Conservation (phyloP, 2,113 vertebrate genomes). For the Apaloderma vittatum region DNA sequence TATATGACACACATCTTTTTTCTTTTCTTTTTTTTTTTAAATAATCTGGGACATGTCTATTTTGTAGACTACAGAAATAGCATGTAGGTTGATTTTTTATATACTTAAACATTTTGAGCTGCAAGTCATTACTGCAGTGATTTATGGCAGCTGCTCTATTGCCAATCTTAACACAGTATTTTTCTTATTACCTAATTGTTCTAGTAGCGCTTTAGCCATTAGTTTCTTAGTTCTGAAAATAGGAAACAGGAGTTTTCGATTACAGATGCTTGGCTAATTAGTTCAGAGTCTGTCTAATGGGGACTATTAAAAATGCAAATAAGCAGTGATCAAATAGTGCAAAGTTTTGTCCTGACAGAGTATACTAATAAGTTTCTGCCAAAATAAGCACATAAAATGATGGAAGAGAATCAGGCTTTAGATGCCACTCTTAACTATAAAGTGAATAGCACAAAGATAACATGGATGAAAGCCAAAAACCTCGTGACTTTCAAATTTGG, state of each 20-base stretch:
- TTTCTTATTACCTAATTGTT: constrained; percentile 86
- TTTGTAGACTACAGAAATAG: constrained; percentile 36
- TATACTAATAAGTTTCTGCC: constrained; percentile 68
- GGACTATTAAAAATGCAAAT: constrained; percentile 85
- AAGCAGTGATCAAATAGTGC: constrained; percentile 80
- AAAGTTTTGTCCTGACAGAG: constrained; percentile 81
- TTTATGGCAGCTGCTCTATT: constrained; percentile 76
- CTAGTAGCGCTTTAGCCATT: constrained; percentile 78
- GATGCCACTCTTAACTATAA: constrained; percentile 22
- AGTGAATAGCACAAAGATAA: neutral
- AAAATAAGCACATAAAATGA: constrained; percentile 11
- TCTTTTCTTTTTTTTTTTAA: neutral
- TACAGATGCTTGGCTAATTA: constrained; percentile 84
- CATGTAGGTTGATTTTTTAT: constrained; percentile 60
- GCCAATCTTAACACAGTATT: constrained; percentile 77
- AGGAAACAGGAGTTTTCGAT: constrained; percentile 80
- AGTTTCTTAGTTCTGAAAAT: constrained; percentile 81
- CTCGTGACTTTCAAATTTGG: neutral
- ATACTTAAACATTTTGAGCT: constrained; percentile 73
- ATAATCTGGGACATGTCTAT: neutral
- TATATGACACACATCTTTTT: rapidly evolving
- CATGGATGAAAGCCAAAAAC: neutral
- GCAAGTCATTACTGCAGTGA: constrained; percentile 76
- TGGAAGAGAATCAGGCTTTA: constrained; percentile 3
- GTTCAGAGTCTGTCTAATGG: constrained; percentile 82